A percentile compares a stretch with the other conserved stretches of the same genome.
phyloP scores from a whole-genome alignment of 2,888 invertebrate species.

The Scaptomyza cyrtandrae region DNA sequence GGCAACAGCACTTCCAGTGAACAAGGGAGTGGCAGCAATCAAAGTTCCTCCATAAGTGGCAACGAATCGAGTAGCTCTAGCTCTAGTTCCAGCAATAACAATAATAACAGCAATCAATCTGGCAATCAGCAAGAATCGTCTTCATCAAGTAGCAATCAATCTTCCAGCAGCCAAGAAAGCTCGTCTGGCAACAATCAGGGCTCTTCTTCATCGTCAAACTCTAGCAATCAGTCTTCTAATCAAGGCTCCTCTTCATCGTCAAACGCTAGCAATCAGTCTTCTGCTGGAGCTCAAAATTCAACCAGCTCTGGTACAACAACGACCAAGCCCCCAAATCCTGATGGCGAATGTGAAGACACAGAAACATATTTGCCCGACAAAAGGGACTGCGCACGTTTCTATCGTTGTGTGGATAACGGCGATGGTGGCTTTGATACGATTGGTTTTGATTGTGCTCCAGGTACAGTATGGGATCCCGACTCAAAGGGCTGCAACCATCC shows the following conservation, averaged over 20 bases:
- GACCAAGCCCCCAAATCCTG: slow-evolving; percentile 70
- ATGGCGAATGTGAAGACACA: slow-evolving; percentile 83
- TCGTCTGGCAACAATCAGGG: slow-evolving; percentile 28
- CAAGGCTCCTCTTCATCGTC: slow-evolving; percentile 40
- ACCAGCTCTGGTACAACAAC: slow-evolving; percentile 25
- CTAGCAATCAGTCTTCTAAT: slow-evolving; percentile 48
- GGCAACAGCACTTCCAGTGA: slow-evolving; percentile 34
- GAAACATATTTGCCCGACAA: slow-evolving; percentile 85
- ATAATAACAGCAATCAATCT: slow-evolving; percentile 41
- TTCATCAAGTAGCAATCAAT: slow-evolving; percentile 47
- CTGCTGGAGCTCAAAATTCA: slow-evolving; percentile 32
- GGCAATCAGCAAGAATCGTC: slow-evolving; percentile 48
- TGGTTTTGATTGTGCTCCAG: slow-evolving; percentile 88
- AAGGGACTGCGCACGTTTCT: slow-evolving; percentile 87
- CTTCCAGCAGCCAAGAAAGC: slow-evolving; percentile 23
- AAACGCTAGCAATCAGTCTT: slow-evolving; percentile 44
- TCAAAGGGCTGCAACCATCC: slow-evolving; percentile 82
- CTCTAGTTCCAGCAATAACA: slow-evolving; percentile 18
- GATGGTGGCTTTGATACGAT: slow-evolving; percentile 87
- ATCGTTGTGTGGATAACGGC: slow-evolving; percentile 88
- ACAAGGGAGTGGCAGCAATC: slow-evolving; percentile 38
- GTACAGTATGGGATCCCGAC: slow-evolving; percentile 87
- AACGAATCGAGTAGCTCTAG: slow-evolving; percentile 34
- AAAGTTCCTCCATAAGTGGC: slow-evolving; percentile 28
- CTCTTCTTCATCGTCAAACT: slow-evolving; percentile 37